phyloP scores from a whole-genome alignment of 2,113 vertebrate species.

The Anolis carolinensis region DNA sequence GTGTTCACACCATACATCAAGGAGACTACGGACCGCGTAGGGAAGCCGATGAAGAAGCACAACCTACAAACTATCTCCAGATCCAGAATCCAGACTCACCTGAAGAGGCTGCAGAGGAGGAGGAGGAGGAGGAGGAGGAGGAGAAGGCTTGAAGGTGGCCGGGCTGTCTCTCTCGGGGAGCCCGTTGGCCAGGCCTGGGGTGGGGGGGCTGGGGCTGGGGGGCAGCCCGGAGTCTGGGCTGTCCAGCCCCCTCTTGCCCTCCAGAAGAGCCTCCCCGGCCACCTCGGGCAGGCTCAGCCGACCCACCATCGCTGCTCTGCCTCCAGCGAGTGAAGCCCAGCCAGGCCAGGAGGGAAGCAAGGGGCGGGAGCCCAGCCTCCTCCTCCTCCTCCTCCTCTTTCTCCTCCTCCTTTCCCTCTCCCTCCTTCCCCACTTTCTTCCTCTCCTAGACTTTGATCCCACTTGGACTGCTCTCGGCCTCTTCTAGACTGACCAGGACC shows the following conservation, averaged over 20 bases:
- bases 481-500: no score
- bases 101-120: no score
- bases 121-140: no score
- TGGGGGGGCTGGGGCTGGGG: constrained; percentile 82
- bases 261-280: constrained; percentile 45
- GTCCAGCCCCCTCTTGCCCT: constrained; percentile 80
- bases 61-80: no score
- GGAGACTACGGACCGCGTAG: no score
- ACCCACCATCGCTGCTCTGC: constrained; percentile 77
- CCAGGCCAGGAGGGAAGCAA: background rate
- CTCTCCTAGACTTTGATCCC: no score
- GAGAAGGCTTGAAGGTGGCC: background rate
- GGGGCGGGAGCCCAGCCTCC: background rate
- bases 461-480: no score
- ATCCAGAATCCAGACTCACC: no score
- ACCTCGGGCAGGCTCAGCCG: constrained; percentile 77
- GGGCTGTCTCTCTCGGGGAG: constrained; percentile 39
- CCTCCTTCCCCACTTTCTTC: background rate
- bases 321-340: background rate
- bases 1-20: no score
- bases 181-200: constrained; percentile 45
- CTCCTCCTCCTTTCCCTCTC: background rate
- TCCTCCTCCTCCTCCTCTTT: background rate
- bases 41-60: no score
- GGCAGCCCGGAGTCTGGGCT: constrained; percentile 88